Conservation (phyloP, 2,797 vertebrate species). For the Melanotaenia maccullochi region DNA sequence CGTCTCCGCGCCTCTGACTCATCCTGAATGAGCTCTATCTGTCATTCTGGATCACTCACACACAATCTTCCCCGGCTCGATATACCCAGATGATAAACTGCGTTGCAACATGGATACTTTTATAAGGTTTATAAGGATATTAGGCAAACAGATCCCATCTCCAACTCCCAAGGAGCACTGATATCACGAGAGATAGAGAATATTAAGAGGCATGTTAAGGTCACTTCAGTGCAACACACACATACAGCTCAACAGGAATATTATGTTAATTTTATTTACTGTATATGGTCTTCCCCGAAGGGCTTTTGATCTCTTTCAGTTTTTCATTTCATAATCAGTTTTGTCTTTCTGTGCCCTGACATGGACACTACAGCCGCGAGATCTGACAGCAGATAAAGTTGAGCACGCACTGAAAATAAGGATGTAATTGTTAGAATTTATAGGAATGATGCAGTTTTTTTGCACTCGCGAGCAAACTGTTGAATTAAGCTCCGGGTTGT, state of each 20-base stretch:
- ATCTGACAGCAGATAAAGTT: too few relatives aligned
- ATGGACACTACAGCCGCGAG: too few relatives aligned
- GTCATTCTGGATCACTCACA: constrained; percentile 9
- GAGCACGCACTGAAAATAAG: too few relatives aligned
- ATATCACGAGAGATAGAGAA: background rate
- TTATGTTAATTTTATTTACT: background rate
- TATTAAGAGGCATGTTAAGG: background rate
- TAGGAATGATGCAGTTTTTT: too few relatives aligned
- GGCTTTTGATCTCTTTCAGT: too few relatives aligned
- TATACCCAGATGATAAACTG: background rate
- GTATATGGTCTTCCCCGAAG: background rate
- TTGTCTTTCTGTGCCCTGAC: background rate
- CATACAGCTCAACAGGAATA: background rate
- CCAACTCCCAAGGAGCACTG: background rate
- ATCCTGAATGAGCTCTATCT: constrained; percentile 14
- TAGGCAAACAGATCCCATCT: constrained; percentile 5
- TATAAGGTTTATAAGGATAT: background rate
- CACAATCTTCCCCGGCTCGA: background rate
- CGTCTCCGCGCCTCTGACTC: constrained; percentile 11
- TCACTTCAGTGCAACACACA: background rate
- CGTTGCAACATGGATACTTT: background rate
- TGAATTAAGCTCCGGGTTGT: background rate
- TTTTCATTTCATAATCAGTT: background rate
- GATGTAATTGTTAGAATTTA: too few relatives aligned
- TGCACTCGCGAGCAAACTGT: too few relatives aligned